Evolutionary conservation across 2,888 invertebrate species (phyloP), one percentile per base, ranked within the genome.

Genomic region (Catonia carolina): DNA sequence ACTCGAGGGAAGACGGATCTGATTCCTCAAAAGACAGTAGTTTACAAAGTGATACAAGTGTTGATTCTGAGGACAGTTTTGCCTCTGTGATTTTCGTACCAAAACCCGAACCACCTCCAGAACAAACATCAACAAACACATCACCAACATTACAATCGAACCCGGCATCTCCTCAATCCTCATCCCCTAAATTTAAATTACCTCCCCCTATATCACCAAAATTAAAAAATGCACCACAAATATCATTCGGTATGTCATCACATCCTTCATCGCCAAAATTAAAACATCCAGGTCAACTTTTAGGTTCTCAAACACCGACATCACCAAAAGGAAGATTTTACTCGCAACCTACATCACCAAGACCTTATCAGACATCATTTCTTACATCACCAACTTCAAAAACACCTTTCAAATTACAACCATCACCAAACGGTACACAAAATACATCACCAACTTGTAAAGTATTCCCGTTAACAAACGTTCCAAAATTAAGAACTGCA

Each of bases 21-120:
- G 89, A 89, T 69, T 89, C 89, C 5, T 89, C 89, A 2, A 89
- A 89, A 73, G 89, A 89, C 66, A 73, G 90, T 70, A 92, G 92
- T 70, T 78, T 93, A 58, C 93, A 93, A 73, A 92, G 92, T 71
- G 94, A 94, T 69, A 93, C 93, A 1, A 92, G 92, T 73, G 89
- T 93, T 33, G 94, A 94, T 71, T 91, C 91, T 1, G 93, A 94
- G 71, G 93, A 94, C 69, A 92, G 91, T 72, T 91, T 93, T 69
- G 91, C 92, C 57, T 92, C 92, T 61, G 93, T 94, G 45, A 93
- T 94, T 68, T 92, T 86, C 70, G 86, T 92, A 67, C 91, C 92
- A 55, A 90, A 89, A 74, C 83, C 87, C 50, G 87, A 88, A 66
- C 79, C 80, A 39, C 73, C 76, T 14, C 71, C 73, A 65, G 61